A percentile compares a stretch with the other conserved stretches of the same genome.
Evolutionary conservation across 1,140 invertebrate species (phyloP).

Genomic region (Whitmania pigra): DNA sequence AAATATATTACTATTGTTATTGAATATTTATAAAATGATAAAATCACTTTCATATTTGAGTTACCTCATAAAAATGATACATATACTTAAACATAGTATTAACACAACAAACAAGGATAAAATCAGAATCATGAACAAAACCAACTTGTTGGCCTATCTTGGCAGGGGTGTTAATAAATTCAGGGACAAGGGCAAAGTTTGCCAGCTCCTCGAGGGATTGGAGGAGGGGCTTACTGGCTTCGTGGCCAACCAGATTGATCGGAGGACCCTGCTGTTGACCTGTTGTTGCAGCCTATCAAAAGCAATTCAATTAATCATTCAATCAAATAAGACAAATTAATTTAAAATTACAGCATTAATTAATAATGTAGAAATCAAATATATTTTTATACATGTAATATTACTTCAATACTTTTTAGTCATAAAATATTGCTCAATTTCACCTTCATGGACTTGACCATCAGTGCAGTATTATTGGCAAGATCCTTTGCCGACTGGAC

Average conservation of each 20-base stretch:
- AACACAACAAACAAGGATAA: not conserved
- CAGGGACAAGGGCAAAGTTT: conserved; percentile 78
- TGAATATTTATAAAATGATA: too few relatives aligned
- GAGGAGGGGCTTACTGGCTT: conserved; percentile 69
- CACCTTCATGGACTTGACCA: conserved; percentile 87
- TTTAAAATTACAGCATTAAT: too few relatives aligned
- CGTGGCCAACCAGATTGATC: conserved; percentile 43
- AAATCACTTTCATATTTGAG: too few relatives aligned
- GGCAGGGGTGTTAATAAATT: conserved; percentile 80
- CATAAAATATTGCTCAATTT: not conserved
- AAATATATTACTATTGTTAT: too few relatives aligned
- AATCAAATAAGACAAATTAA: too few relatives aligned
- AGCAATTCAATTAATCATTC: too few relatives aligned
- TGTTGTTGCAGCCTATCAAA: not conserved
- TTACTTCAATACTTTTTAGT: too few relatives aligned
- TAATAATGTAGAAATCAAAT: too few relatives aligned
- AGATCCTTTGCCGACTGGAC: conserved; percentile 94
- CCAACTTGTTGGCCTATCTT: conserved; percentile 61
- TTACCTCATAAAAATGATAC: not conserved
- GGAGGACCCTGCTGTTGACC: not conserved
- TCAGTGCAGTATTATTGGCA: conserved; percentile 80
- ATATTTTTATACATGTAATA: too few relatives aligned
- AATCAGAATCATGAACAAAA: not conserved
- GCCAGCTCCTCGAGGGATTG: conserved; percentile 84
- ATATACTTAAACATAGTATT: too few relatives aligned